Evolutionary conservation across 2,113 vertebrate genomes (phyloP), one percentile per base, ranked within the genome.

Genomic region (Hemichromis elongatus): DNA sequence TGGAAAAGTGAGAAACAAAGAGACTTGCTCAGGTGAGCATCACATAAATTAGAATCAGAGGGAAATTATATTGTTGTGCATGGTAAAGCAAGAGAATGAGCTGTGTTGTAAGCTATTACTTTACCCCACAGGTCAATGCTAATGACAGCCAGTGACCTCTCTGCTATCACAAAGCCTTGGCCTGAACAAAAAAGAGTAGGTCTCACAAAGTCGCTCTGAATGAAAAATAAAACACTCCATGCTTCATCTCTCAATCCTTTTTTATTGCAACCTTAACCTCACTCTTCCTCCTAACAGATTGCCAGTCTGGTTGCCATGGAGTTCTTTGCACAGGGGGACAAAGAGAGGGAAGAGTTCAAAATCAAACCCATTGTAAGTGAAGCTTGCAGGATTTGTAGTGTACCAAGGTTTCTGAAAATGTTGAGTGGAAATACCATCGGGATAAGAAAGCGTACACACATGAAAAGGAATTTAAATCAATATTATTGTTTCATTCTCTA

Each of bases 251-350:
- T 70, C 47, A 57, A 18, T 84, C 28, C 42, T 55, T 40, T 28
- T 77, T 16, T 45, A 70, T 28, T 9, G 3, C 42, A 59, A 35
- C 77, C 80, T 83, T 81, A 66, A 68, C 73, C 35, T 81, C 19
- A 3, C 50, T 59, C 10, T 81, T 82, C 26, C 8, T 47, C 77
- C 21, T 92, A 57, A 83, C 56, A 98, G 97, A 97, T 97, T 92
- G 97, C 98, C 82, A 97, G 97, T 84, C 97, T 99, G 54, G 97
- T 98, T 54, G 97, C 97, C 80, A 92, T 96, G 6, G 98, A 99
- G 88, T 98, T 99, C 93, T 98, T 98, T 91, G 97, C 98, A 85
- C 98, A 98, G 94, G 98, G 98, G 86, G 98, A 99, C 94, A 97
- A 97, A 91, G 98, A 99, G 90, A 96, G 96, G 80, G 94, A 95